phyloP scores from a whole-genome alignment of 2,888 invertebrate species.

The Heteromurus nitidus region DNA sequence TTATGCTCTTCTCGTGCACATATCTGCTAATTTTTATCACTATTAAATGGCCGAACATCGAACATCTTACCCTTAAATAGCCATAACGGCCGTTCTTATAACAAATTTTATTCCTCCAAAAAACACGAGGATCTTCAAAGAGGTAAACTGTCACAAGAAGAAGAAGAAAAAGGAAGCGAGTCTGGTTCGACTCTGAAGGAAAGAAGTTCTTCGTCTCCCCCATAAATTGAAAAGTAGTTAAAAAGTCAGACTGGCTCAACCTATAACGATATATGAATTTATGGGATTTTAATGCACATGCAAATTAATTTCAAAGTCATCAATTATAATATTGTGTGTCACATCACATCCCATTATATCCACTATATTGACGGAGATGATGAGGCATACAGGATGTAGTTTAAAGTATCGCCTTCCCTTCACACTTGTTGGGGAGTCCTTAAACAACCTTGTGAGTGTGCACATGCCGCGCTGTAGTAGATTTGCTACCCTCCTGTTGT shows the following conservation, averaged over 20 bases:
- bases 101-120: no score
- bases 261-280: slow-evolving; percentile 47
- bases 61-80: not conserved
- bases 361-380: slow-evolving; percentile 10
- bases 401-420: no score
- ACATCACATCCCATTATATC: slow-evolving; percentile 34
- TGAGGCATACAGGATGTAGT: no score
- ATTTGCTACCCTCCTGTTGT: not conserved
- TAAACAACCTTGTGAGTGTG: not conserved
- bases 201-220: not conserved
- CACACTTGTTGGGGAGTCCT: slow-evolving; percentile 14
- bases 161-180: not conserved
- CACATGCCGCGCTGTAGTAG: not conserved
- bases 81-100: no score
- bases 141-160: not conserved
- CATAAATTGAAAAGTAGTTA: slow-evolving; percentile 54
- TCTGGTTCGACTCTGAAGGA: not conserved
- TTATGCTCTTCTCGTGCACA: slow-evolving; percentile 12
- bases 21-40: slow-evolving; percentile 7
- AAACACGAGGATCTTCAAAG: not conserved
- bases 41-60: not conserved
- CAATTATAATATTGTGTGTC: slow-evolving; percentile 67
- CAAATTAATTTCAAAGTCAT: slow-evolving; percentile 67
- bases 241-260: slow-evolving; percentile 38
- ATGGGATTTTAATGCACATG: slow-evolving; percentile 68